These are phyloP conservation scores for Leucophora obtusa DNA, from an alignment of 2,888 invertebrate genomes.

Conservation along the genomic window DNA sequence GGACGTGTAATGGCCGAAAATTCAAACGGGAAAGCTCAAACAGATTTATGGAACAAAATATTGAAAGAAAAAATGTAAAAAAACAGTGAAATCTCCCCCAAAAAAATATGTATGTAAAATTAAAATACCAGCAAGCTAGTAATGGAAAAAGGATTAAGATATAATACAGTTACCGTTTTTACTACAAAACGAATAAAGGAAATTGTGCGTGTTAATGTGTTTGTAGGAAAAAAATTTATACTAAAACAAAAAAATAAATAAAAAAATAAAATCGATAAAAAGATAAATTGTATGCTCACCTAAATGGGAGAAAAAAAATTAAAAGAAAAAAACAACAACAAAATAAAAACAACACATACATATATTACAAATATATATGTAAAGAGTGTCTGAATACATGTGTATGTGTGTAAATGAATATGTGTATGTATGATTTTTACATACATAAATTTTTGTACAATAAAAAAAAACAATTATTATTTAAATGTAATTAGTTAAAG, in stretches of 20 bases:
- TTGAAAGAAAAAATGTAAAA: constrained; percentile 22
- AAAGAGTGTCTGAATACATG: neutral
- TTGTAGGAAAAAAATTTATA: constrained; percentile 26
- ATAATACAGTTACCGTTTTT: constrained; percentile 46
- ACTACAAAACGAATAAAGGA: constrained; percentile 45
- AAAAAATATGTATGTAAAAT: constrained; percentile 1
- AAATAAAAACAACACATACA: constrained; percentile 20
- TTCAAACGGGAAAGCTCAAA: neutral
- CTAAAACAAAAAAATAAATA: constrained; percentile 27
- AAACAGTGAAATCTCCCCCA: neutral
- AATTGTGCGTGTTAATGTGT: constrained; percentile 64
- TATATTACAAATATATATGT: constrained; percentile 10
- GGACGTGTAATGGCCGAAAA: constrained; percentile 42
- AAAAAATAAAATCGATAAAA: constrained; percentile 57
- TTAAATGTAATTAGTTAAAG: constrained; percentile 55
- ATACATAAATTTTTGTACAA: constrained; percentile 35
- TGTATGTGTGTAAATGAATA: neutral
- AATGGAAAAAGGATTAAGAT: constrained; percentile 61
- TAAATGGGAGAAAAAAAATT: constrained; percentile 52
- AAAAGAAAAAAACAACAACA: constrained; percentile 47
- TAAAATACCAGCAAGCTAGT: constrained; percentile 23
- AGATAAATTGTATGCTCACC: constrained; percentile 62
- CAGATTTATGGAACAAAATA: constrained; percentile 42
- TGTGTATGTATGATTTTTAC: neutral
- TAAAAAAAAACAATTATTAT: constrained; percentile 40